Evolutionary conservation across 2,113 vertebrate species (phyloP).

Genomic region (Halcyon senegalensis): DNA sequence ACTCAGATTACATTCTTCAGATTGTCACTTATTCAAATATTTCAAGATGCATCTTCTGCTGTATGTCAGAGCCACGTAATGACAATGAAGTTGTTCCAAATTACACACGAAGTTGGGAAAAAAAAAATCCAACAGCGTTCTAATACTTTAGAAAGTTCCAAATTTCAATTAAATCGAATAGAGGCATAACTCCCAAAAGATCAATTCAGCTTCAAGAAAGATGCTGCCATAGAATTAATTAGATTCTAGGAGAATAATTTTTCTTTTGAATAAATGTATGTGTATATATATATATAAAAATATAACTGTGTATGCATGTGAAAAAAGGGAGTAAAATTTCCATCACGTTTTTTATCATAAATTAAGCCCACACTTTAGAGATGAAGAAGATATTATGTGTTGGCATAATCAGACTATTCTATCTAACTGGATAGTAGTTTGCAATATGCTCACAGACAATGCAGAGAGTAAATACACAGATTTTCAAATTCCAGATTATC

Average conservation of each 20-base stretch:
- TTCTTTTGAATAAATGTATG: not conserved
- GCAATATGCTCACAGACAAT: not conserved
- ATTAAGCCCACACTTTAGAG: not conserved
- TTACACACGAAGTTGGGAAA: not conserved
- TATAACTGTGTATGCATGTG: not conserved
- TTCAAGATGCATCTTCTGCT: slow-evolving; percentile 38
- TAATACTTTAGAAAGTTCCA: slow-evolving; percentile 19
- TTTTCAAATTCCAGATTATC: not conserved
- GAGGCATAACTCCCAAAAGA: not conserved
- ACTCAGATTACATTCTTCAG: slow-evolving; percentile 6
- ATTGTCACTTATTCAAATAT: slow-evolving; percentile 29
- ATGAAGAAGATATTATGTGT: not conserved
- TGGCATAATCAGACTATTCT: not conserved
- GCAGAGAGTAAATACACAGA: not conserved
- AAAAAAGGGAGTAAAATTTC: not conserved
- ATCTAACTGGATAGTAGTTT: not conserved
- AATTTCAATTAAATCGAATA: slow-evolving; percentile 15
- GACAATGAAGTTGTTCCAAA: slow-evolving; percentile 15
- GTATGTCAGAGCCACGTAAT: not conserved
- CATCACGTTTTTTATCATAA: not conserved
- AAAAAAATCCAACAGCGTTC: not conserved
- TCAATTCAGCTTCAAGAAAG: not conserved
- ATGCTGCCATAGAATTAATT: not conserved
- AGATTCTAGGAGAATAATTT: not conserved
- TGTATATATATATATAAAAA: not conserved